Evolutionary conservation across 2,888 invertebrate genomes (phyloP), one percentile per base, ranked within the genome.

Genomic region (Atethmia centrago): DNA sequence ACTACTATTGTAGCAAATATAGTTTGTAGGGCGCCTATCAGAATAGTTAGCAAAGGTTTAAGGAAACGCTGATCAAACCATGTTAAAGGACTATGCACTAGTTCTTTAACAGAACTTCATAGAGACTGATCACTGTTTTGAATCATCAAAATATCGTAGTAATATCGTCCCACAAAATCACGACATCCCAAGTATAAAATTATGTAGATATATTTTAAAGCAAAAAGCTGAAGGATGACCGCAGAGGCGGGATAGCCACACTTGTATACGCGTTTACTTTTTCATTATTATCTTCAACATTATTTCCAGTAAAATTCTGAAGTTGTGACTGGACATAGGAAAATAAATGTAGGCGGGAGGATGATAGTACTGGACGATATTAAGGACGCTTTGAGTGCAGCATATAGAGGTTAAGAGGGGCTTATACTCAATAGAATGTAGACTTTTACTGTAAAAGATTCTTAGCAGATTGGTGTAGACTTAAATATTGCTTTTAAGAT

Each of bases 221-320:
- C 36, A 73, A 82, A 81, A 82, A 73, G 61, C 47, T 70, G 61
- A 80, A 49, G 62, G 51, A 78, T 78, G 73, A 71, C 79, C 79
- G 25, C 51, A 40, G 45, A 56, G 55, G 21, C 58, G 58, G 40
- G 31, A 21, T 40, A 16, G 40, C 56, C 36, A 28, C 47, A 55
- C 45, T 51, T 59, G 59, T 61, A 25, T 53, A 40, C 31, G 19
- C 21, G 42, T 55, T 71, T 45, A 40, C 51, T 40, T 53, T 61
- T 47, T 51, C 16, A 55, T 65, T 45, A 65, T 40, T 62, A 51
- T 42, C 25, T 25, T 31, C 2, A 21, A 40, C 14, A 47, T 51
- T 59, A 47, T 47, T 59, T 31, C 4, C 31, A 31, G 51, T 47
- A 47, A 40, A 58, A 31, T 59, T 79, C 21, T 25, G 5, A 51